These are phyloP conservation scores for Paedocypris sp. DNA, from an alignment of 2,113 vertebrate genomes.

Conservation along the genomic window DNA sequence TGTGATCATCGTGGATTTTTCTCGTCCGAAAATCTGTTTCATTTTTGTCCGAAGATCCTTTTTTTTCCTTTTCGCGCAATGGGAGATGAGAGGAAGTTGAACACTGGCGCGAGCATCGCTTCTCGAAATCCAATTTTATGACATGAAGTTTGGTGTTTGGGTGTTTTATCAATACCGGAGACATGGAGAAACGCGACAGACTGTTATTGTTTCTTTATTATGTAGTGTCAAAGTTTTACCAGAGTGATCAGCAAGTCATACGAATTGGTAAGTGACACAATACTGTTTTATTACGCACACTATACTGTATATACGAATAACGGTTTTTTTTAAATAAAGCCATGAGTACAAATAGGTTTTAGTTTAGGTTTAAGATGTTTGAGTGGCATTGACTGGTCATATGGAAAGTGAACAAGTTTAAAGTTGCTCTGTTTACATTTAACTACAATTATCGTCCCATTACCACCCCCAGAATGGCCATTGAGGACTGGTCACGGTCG, in stretches of 20 bases:
- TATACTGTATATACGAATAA: too few species aligned
- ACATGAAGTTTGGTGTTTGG: constrained; percentile 35
- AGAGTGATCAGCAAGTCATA: constrained; percentile 74
- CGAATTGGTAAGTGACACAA: constrained; percentile 74
- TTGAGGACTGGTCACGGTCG: not conserved
- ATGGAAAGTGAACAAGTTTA: not conserved
- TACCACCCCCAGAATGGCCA: not conserved
- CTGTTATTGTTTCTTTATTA: constrained; percentile 58
- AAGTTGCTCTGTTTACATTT: not conserved
- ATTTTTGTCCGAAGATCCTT: too few species aligned
- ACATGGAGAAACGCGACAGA: constrained; percentile 52
- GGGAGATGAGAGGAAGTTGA: not conserved
- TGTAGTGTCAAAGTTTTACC: constrained; percentile 52
- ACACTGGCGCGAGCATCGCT: not conserved
- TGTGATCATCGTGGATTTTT: not conserved
- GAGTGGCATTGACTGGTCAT: not conserved
- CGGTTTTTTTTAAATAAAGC: too few species aligned
- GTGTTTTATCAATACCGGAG: constrained; percentile 42
- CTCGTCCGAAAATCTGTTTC: not conserved
- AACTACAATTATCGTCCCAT: not conserved
- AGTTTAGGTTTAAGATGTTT: too few species aligned
- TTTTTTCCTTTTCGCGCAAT: not conserved
- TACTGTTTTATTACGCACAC: not conserved
- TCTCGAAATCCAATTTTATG: not conserved
- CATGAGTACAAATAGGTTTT: too few species aligned